Base-by-base conservation (phyloP, 1,140 invertebrate species). In the Brachionus paranguensis region DNA sequence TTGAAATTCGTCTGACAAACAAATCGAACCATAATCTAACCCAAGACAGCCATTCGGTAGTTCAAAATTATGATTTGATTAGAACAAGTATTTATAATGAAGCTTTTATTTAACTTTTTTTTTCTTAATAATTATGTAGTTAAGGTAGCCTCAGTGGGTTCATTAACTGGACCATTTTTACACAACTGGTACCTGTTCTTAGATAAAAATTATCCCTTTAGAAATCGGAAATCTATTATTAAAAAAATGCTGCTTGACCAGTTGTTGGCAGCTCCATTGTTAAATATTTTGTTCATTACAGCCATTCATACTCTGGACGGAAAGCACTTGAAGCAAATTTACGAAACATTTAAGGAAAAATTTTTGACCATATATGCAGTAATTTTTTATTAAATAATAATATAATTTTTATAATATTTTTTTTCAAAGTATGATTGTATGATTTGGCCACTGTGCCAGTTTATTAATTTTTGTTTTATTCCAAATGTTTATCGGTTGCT, bases 401-500 rank as follows among this genome's bases (percentile, higher is more conserved):
- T 29, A 65, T 3, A 33, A 11, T 1, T 55, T 8, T n/a, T 33
- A 3, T 55, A 8, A 8, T n/a, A 60, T 81, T 20, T 45, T 64
- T 64, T 60, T 33, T 41, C 27, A 20, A 60, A 81, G 78, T 81
- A 81, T 68, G 78, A 81, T 20, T 81, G 78, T 45, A 24, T n/a
- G n/a, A 65, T 81, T 20, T 81, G 78, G 78, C 78, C 78, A 2
- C 1, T 41, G 12, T 43, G 37, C 10, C 78, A 81, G n/a, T 41
- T 81, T 10, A 45, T 81, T 3, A 81, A 81, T 47, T 81, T 81
- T 64, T 81, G 37, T 68, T 81, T 81, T 47, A 45, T 81, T 27
- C 78, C 78, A 68, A 68, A 33, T 7, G 24, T 81, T 11, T 81
- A 81, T 37, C 78, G 78, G 3, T 60, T 68, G 41, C 20, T 81